Evolutionary conservation across 2,888 invertebrate species (phyloP).

Genomic region (Eupeodes latifasciatus): DNA sequence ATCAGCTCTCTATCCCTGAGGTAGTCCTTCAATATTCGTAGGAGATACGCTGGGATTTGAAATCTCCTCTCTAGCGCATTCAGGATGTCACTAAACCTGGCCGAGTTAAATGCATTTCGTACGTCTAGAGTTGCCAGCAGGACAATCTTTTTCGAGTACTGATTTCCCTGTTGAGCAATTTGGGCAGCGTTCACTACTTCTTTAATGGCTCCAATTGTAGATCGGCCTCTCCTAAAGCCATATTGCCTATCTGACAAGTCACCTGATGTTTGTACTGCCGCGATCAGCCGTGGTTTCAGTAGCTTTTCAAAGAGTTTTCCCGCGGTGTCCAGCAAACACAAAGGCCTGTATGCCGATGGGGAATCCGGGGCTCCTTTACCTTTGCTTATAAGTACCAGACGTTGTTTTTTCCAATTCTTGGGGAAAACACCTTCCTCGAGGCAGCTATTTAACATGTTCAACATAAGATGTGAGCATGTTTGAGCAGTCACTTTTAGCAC

Average conservation of each 20-base stretch:
- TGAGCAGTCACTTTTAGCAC: neutral
- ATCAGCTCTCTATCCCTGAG: neutral
- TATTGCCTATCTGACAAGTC: neutral
- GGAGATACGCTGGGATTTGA: neutral
- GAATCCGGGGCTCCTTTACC: neutral
- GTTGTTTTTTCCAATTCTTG: conserved; percentile 21
- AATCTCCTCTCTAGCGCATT: neutral
- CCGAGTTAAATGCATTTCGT: conserved; percentile 75
- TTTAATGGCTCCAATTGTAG: neutral
- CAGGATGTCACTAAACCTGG: neutral
- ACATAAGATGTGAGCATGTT: neutral
- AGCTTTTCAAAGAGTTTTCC: neutral
- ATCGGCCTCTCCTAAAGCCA: neutral
- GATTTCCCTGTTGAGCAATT: conserved; percentile 1
- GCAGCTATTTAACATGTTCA: conserved; percentile 24
- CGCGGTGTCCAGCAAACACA: conserved; percentile 8
- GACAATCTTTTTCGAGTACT: conserved; percentile 1
- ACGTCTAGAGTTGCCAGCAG: conserved; percentile 69
- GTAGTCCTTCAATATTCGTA: conserved; percentile 1
- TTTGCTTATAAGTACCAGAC: conserved; percentile 10
- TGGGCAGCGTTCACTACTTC: neutral
- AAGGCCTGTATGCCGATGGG: neutral
- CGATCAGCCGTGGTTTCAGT: neutral
- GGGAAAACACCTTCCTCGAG: neutral
- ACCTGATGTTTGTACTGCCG: neutral